Percentiles rank a stretch among this genome's conserved stretches.
Conservation (phyloP, 2,797 vertebrate genomes). For the Halcyon chelicuti region DNA sequence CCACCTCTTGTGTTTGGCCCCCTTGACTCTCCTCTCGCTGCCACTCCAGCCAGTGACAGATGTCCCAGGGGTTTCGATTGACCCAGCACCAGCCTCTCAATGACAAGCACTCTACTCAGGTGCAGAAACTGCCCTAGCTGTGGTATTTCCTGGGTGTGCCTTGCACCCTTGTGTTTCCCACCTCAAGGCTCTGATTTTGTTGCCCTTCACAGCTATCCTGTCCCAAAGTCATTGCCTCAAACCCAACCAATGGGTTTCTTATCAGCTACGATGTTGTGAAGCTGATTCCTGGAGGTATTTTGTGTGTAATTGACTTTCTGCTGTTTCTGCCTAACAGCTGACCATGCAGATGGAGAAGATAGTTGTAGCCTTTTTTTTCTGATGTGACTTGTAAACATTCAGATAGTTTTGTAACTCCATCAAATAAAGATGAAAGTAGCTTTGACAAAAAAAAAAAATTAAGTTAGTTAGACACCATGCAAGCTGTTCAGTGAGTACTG, state of each 20-base stretch:
- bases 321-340: background rate
- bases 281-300: background rate
- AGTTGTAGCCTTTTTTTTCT: background rate
- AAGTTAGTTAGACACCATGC: background rate
- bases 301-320: fast-evolving
- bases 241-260: background rate
- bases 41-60: background rate
- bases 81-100: fast-evolving
- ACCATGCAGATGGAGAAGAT: background rate
- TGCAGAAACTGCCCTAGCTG: background rate
- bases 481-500: background rate
- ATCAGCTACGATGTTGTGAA: fast-evolving
- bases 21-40: background rate
- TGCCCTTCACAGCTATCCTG: background rate
- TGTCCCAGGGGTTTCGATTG: background rate
- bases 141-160: background rate
- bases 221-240: background rate
- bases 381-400: background rate
- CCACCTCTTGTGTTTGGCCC: background rate
- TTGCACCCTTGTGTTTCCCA: background rate
- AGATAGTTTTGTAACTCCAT: background rate
- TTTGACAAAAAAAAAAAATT: background rate
- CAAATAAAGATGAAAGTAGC: background rate
- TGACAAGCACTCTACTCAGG: background rate
- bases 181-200: background rate